Percentiles rank a stretch among this genome's conserved stretches.
Conservation (phyloP, 2,797 vertebrate genomes). For the Diplodus puntazzo region DNA sequence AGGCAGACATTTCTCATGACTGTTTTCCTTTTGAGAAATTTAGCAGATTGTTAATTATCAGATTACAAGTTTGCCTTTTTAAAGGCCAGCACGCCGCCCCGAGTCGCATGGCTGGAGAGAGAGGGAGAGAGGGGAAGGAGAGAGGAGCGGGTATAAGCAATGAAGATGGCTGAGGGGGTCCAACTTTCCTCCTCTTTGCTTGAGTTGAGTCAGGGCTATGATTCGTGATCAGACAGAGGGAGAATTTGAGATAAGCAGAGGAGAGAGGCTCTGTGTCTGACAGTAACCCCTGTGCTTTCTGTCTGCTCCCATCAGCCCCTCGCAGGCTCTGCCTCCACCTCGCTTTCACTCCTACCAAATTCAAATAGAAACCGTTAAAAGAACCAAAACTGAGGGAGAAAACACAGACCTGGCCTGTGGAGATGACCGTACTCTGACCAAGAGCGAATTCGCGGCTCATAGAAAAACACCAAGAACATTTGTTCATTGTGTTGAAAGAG, state of each 20-base stretch:
- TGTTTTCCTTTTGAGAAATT: constrained; percentile 83
- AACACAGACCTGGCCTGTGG: constrained; percentile 6
- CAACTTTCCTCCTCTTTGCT: constrained; percentile 57
- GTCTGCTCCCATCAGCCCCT: constrained; percentile 52
- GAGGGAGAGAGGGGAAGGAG: not conserved
- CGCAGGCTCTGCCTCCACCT: constrained; percentile 26
- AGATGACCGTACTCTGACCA: constrained; percentile 13
- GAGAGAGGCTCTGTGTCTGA: constrained; percentile 53
- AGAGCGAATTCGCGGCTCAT: not conserved
- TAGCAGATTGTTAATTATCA: constrained; percentile 87
- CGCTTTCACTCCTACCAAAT: constrained; percentile 27
- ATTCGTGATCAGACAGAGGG: constrained; percentile 66
- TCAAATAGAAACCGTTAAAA: constrained; percentile 33
- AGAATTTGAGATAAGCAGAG: constrained; percentile 65
- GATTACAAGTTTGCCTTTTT: constrained; percentile 83
- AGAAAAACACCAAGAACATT: constrained; percentile 2
- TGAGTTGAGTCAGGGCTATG: constrained; percentile 63
- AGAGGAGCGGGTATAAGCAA: constrained; percentile 35
- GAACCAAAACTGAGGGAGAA: constrained; percentile 23
- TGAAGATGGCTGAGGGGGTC: constrained; percentile 57
- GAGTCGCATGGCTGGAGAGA: constrained; percentile 59
- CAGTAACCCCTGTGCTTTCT: constrained; percentile 52
- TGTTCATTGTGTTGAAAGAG: constrained; percentile 36
- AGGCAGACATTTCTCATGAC: constrained; percentile 82
- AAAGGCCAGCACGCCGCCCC: constrained; percentile 80